A percentile compares a stretch with the other conserved stretches of the same genome.
phyloP scores from a whole-genome alignment of 2,888 invertebrate species.

The Agapetus fuscipes region DNA sequence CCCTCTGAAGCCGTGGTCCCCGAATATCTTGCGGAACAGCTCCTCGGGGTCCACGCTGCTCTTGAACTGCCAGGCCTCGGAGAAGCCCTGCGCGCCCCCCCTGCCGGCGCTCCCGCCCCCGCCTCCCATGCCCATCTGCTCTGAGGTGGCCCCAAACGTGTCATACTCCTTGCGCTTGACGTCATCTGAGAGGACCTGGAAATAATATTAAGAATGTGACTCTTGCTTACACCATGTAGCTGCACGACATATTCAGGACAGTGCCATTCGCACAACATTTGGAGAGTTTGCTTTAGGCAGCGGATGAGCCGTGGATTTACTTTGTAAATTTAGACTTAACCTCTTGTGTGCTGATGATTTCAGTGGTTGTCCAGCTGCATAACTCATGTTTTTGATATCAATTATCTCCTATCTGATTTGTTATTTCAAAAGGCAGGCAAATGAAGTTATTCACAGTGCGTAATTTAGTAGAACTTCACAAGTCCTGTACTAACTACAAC shows the following conservation, averaged over 20 bases:
- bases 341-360: too few species aligned
- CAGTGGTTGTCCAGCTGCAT: too few species aligned
- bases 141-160: slow-evolving; percentile 80
- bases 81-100: slow-evolving; percentile 52
- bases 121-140: slow-evolving; percentile 72
- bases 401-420: too few species aligned
- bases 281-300: too few species aligned
- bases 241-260: not conserved
- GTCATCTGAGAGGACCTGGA: slow-evolving; percentile 79
- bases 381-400: too few species aligned
- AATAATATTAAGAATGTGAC: too few species aligned
- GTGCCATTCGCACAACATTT: slow-evolving; percentile 1
- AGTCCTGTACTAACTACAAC: too few species aligned
- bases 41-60: slow-evolving; percentile 93
- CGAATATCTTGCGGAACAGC: slow-evolving; percentile 90
- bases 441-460: too few species aligned
- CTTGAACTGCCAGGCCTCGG: slow-evolving; percentile 76
- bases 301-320: not conserved
- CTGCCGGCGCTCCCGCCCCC: slow-evolving; percentile 38
- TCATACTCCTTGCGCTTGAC: slow-evolving; percentile 89
- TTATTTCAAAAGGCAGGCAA: too few species aligned
- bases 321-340: too few species aligned
- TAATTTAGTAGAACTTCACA: too few species aligned
- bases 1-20: slow-evolving; percentile 62
- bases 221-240: too few species aligned